These are phyloP conservation scores for Desmodus rotundus DNA, from an alignment of 2,113 vertebrate genomes.

Conservation along the genomic window DNA sequence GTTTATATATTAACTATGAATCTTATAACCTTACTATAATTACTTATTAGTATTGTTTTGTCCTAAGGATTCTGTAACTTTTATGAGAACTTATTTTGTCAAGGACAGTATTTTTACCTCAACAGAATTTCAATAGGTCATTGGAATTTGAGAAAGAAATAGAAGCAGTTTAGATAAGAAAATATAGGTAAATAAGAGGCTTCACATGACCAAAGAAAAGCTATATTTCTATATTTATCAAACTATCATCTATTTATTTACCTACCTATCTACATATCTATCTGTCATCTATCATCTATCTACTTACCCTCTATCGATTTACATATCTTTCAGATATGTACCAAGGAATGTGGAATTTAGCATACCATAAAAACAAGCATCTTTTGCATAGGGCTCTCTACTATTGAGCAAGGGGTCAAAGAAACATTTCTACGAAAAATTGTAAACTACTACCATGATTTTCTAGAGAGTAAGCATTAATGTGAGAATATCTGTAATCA, in stretches of 20 bases:
- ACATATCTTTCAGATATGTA: neutral
- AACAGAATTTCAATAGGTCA: neutral
- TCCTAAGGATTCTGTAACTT: neutral
- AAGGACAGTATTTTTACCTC: neutral
- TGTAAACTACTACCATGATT: neutral
- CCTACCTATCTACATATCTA: neutral
- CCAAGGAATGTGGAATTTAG: neutral
- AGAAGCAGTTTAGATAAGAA: neutral
- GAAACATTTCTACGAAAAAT: neutral
- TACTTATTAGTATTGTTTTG: neutral
- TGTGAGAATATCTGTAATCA: neutral
- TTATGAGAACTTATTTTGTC: neutral
- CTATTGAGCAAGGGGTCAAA: neutral
- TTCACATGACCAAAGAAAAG: neutral
- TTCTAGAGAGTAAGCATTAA: neutral
- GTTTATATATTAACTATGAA: neutral
- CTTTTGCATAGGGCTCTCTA: neutral
- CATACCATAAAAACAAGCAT: neutral
- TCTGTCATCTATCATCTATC: neutral
- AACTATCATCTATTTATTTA: neutral
- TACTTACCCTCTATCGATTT: neutral
- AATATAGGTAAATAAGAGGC: neutral
- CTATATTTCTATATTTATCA: neutral
- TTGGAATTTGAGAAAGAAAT: neutral
- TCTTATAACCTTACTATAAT: neutral